Evolutionary conservation across 2,113 vertebrate species (phyloP), one percentile per base, ranked within the genome.

Genomic region (Hucho hucho): DNA sequence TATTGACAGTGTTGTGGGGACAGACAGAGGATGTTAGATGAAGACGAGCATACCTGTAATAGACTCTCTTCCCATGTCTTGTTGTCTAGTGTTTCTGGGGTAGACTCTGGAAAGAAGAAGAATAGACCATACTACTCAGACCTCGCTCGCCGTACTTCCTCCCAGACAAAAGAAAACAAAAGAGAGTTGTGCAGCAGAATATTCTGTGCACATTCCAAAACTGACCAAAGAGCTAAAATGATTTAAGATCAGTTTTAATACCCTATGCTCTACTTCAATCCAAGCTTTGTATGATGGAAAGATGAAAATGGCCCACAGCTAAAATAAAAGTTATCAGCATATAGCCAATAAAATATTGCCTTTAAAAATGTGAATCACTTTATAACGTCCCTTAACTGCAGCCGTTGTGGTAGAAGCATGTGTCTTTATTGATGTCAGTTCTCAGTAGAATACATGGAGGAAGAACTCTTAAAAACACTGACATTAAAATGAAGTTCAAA

Each of bases 1-100:
- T 37, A 37, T 37, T 37, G 32, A 32, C 29, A 32, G 29, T 37
- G 6, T 37, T 37, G 32, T 37, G 32, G 32, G 32, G 1, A 37
- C 32, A 37, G 32, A 37, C 32, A 37, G 32, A 37, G 20, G 7
- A 37, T 37, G 7, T 37, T 24, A 49, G 53, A 37, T 28, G 37
- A n/a, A 37, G 0, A 72, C 6, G 56, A 68, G 4, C 84, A 81
- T 25, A 98, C 96, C 95, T 90, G 84, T 46, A 97, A 84, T 64
- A 98, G 79, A 75, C 88, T 91, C 7, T 94, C 94, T 11, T 97
- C 91, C 96, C 96, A 98, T 0, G 91, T 87, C 67, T 91, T 92
- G 86, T 89, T 92, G 24, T 89, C 83, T 80, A 97, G 80, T 37
- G 86, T 90, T 2, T 94, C 93, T 77, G 84, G 85, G 0, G 90